These are phyloP conservation scores for Syngnathoides biaculeatus DNA, from an alignment of 2,113 vertebrate genomes.

Conservation along the genomic window DNA sequence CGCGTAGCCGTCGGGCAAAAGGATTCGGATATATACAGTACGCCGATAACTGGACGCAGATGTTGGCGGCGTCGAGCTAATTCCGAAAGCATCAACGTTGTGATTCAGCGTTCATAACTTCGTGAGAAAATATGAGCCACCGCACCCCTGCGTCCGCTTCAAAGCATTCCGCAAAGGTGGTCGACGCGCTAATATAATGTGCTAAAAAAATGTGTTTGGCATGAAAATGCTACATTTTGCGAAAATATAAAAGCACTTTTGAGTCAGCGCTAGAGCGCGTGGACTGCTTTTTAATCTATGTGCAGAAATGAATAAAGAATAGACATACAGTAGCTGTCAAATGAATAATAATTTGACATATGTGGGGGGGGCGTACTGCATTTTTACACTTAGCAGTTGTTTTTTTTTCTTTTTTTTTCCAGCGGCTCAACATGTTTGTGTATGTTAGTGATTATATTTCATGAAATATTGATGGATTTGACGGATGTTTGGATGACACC, in stretches of 20 bases:
- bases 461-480: too few relatives aligned
- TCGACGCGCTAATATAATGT: neutral
- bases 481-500: too few relatives aligned
- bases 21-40: conserved; percentile 30
- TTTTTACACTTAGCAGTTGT: neutral
- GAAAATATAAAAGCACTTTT: too few relatives aligned
- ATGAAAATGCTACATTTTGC: neutral
- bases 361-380: neutral
- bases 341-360: neutral
- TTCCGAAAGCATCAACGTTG: conserved; percentile 33
- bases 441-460: neutral
- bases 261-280: too few relatives aligned
- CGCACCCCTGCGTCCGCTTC: neutral
- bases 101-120: conserved; percentile 40
- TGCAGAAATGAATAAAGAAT: too few relatives aligned
- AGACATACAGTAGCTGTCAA: too few relatives aligned
- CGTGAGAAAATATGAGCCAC: neutral
- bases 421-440: too few relatives aligned
- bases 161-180: neutral
- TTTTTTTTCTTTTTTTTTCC: too few relatives aligned
- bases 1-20: neutral
- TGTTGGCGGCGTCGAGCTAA: conserved; percentile 29
- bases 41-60: conserved; percentile 51
- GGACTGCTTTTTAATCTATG: too few relatives aligned
- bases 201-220: neutral